Conservation (phyloP, 1,140 invertebrate species). For the Zaprionus nigranus region DNA sequence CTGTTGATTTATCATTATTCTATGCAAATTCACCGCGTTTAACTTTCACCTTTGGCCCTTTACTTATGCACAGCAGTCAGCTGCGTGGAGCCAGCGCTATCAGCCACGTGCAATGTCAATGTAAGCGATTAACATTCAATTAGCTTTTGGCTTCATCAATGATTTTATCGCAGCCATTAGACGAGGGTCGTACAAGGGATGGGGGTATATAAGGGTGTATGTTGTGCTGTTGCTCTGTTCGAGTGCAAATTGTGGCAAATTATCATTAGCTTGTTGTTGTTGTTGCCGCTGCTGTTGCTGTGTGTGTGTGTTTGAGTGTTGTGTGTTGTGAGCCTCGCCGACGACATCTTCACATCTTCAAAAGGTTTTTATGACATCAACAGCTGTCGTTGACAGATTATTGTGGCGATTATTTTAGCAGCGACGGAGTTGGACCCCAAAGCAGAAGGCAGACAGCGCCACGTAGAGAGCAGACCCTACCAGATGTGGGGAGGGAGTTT, state of each 20-base stretch:
- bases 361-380: constrained; percentile 84
- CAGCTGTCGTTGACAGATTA: constrained; percentile 84
- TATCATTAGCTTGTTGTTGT: constrained; percentile 75
- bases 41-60: constrained; percentile 56
- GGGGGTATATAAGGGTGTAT: not conserved
- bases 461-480: not conserved
- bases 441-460: constrained; percentile 48
- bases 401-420: constrained; percentile 82
- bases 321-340: constrained; percentile 31
- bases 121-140: constrained; percentile 83
- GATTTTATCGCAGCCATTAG: constrained; percentile 81
- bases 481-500: constrained; percentile 29
- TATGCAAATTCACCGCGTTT: constrained; percentile 67
- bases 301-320: constrained; percentile 31
- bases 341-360: constrained; percentile 77
- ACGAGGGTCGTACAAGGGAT: constrained; percentile 20
- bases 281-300: constrained; percentile 26
- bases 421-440: constrained; percentile 36
- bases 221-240: constrained; percentile 54
- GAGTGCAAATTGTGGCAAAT: constrained; percentile 83
- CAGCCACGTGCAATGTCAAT: constrained; percentile 78
- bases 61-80: constrained; percentile 4
- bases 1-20: constrained; percentile 78
- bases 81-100: constrained; percentile 15
- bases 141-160: constrained; percentile 82